phyloP scores from a whole-genome alignment of 2,113 vertebrate genomes.

The Pseudorhombus dupliciocellatus region DNA sequence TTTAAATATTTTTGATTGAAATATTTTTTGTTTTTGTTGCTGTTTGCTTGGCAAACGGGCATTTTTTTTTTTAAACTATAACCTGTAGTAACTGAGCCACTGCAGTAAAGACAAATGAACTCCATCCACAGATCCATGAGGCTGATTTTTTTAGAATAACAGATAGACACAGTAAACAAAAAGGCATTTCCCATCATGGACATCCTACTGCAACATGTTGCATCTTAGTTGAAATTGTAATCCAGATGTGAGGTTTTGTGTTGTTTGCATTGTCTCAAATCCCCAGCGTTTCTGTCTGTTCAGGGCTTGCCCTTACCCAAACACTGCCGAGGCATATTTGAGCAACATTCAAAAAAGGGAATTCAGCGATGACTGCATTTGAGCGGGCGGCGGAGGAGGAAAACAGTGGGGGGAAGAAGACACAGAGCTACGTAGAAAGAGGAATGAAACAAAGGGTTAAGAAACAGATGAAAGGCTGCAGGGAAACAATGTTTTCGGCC shows the following conservation, averaged over 20 bases:
- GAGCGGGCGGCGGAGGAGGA: slow-evolving; percentile 7
- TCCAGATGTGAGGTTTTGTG: background rate
- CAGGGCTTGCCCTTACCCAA: background rate
- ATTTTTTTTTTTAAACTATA: too few relatives aligned
- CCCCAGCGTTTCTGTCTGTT: slow-evolving; percentile 1
- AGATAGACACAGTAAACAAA: too few relatives aligned
- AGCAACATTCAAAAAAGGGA: slow-evolving; percentile 7
- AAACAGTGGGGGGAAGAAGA: background rate
- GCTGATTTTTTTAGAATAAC: too few relatives aligned
- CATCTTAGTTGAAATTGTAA: too few relatives aligned
- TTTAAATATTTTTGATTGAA: background rate
- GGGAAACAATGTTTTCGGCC: slow-evolving; percentile 5
- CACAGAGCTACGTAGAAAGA: slow-evolving; percentile 7
- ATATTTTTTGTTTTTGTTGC: background rate
- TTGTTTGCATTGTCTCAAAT: slow-evolving; percentile 10
- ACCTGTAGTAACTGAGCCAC: too few relatives aligned
- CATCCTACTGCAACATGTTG: too few relatives aligned
- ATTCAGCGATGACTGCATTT: slow-evolving; percentile 3
- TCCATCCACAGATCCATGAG: too few relatives aligned
- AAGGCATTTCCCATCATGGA: too few relatives aligned
- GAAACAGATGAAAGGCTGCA: slow-evolving; percentile 26
- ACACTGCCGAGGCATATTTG: slow-evolving; percentile 10
- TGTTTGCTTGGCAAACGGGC: too few relatives aligned
- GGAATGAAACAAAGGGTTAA: slow-evolving; percentile 13
- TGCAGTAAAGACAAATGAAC: too few relatives aligned